phyloP scores from a whole-genome alignment of 2,797 vertebrate genomes.

The Acipenser ruthenus region DNA sequence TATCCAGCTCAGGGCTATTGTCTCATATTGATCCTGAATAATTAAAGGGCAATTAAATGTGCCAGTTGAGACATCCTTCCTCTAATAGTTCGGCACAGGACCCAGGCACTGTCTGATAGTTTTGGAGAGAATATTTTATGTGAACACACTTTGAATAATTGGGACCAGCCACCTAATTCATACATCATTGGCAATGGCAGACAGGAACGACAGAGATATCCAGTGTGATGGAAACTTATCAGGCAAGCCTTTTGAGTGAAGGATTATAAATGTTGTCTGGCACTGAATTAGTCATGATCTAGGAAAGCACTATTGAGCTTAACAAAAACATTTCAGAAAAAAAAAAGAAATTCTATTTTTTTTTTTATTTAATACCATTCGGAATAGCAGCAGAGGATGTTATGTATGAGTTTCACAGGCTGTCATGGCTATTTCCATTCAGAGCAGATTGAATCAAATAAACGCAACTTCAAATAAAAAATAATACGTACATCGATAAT shows the following conservation, averaged over 20 bases:
- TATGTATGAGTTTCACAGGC: neutral
- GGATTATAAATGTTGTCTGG: neutral
- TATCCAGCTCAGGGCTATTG: too few species aligned
- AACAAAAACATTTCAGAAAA: neutral
- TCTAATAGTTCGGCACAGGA: neutral
- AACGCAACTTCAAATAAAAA: too few species aligned
- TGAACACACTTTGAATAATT: constrained; percentile 52
- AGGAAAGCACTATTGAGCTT: neutral
- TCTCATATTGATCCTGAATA: constrained; percentile 61
- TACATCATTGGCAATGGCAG: constrained; percentile 29
- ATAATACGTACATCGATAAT: too few species aligned
- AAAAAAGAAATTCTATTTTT: neutral
- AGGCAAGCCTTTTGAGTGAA: neutral
- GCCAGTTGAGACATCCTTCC: constrained; percentile 44
- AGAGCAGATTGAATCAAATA: neutral
- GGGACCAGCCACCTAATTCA: constrained; percentile 47
- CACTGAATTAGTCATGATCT: neutral
- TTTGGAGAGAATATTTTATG: constrained; percentile 33
- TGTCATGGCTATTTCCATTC: neutral
- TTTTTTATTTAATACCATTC: neutral
- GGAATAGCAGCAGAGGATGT: neutral
- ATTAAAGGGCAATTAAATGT: constrained; percentile 61
- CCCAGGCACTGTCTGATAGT: neutral
- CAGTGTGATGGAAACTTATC: constrained; percentile 18
- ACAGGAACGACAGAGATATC: constrained; percentile 13